Evolutionary conservation across 2,797 vertebrate species (phyloP), one percentile per base, ranked within the genome.

Genomic region (Champsocephalus gunnari): DNA sequence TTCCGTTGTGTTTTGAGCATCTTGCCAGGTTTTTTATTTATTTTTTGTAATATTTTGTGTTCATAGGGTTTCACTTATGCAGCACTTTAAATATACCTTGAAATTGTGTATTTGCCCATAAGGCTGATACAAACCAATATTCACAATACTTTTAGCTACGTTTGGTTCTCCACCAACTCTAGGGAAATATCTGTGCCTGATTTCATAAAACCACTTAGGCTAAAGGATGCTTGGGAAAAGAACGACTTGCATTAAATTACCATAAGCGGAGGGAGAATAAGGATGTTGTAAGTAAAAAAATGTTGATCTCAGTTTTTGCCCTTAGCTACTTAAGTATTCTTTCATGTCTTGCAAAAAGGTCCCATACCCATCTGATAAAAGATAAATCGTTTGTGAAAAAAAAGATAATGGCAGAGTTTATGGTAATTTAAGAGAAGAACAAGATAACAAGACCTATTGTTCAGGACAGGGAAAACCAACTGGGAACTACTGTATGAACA

Each of bases 141-240:
- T 58, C 1, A 14, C 47, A 11, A 28, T 53, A 32, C 5, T 47
- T 57, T 58, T 28, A n/a, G 10, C 63, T 28, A 10, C 17, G 17
- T 57, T 68, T 38, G 56, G 17, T 5, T 67, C 66, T 69, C 56
- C 19, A 50, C 34, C 28, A 50, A 65, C 13, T 11, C 7, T 21
- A 45, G 1, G 16, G 16, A 48, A 45, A 17, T 49, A 61, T 43
- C 48, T 61, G 24, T 6, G 34, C 34, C 34, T 38, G 34, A 38
- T 38, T 38, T 7, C 34, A 38, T 38, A n/a, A 13, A 58, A 43
- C 11, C 38, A 21, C 57, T 41, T 60, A 44, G 19, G 12, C 38
- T 59, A 44, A 44, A 11, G 32, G 45, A 10, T 9, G n/a, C 28
- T 56, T 13, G 2, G 12, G 8, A 16, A 28, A 45, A 45, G 3